Evolutionary conservation across 1,140 invertebrate genomes (phyloP).

Genomic region (Holotrichia oblita): DNA sequence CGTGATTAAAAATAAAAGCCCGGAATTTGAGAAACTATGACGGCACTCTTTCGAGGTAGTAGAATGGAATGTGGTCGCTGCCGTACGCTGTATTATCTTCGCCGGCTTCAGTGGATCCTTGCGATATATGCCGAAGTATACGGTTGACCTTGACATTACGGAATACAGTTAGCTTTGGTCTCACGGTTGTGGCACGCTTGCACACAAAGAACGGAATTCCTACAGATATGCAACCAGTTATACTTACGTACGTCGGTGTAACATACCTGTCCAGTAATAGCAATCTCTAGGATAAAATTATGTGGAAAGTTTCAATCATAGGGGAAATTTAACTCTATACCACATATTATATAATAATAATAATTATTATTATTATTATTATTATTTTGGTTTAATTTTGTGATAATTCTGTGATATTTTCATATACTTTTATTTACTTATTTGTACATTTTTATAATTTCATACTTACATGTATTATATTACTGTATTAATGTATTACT

Average conservation of each 20-base stretch:
- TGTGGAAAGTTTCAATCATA: too few relatives aligned
- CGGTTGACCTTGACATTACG: constrained; percentile 27
- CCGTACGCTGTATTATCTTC: constrained; percentile 1
- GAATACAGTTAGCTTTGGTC: constrained; percentile 17
- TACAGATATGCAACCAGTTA: neutral
- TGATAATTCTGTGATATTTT: too few relatives aligned
- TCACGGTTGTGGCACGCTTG: neutral
- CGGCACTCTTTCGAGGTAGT: neutral
- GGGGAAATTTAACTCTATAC: too few relatives aligned
- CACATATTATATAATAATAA: too few relatives aligned
- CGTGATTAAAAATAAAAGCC: neutral
- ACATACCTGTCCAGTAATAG: neutral
- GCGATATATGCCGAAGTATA: constrained; percentile 21
- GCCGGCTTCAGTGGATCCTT: neutral
- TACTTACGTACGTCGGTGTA: neutral
- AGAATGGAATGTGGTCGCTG: constrained; percentile 16
- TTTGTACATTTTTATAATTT: too few relatives aligned
- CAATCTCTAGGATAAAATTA: too few relatives aligned
- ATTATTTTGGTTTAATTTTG: too few relatives aligned
- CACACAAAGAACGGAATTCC: neutral
- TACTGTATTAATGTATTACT: too few relatives aligned
- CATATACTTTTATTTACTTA: too few relatives aligned
- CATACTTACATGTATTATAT: too few relatives aligned
- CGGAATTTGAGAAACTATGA: constrained; percentile 18
- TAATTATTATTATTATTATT: too few relatives aligned